Conservation (phyloP, 2,888 invertebrate genomes). For the Eristalis arbustorum region DNA sequence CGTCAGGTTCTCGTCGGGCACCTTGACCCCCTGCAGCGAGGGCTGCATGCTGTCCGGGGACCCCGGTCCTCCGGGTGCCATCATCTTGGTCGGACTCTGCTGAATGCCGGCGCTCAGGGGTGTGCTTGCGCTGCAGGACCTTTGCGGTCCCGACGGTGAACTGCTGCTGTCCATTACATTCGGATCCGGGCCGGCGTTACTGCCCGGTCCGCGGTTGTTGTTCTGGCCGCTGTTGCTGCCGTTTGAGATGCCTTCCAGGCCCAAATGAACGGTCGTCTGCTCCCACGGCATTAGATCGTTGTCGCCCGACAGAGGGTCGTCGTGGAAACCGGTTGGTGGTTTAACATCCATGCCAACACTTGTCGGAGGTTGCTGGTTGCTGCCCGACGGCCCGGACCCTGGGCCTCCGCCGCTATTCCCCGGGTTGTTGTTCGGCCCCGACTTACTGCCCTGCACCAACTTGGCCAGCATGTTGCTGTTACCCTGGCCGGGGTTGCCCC, state of each 20-base stretch:
- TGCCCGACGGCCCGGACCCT: slow-evolving; percentile 80
- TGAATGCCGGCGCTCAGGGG: slow-evolving; percentile 49
- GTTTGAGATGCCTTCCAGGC: slow-evolving; percentile 72
- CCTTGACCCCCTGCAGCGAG: slow-evolving; percentile 89
- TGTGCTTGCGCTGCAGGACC: slow-evolving; percentile 50
- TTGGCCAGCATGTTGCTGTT: slow-evolving; percentile 67
- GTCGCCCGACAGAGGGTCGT: slow-evolving; percentile 75
- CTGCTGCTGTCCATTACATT: slow-evolving; percentile 66
- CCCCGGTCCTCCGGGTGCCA: slow-evolving; percentile 61
- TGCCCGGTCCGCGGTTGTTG: slow-evolving; percentile 30
- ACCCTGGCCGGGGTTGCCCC: slow-evolving; percentile 60
- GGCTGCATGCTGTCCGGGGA: slow-evolving; percentile 81
- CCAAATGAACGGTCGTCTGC: slow-evolving; percentile 76
- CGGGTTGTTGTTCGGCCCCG: slow-evolving; percentile 49
- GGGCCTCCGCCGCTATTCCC: slow-evolving; percentile 82
- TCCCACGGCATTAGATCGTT: slow-evolving; percentile 82
- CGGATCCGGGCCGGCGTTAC: slow-evolving; percentile 43
- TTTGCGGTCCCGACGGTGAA: slow-evolving; percentile 43
- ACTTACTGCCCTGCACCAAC: slow-evolving; percentile 59
- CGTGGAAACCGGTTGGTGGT: slow-evolving; percentile 67
- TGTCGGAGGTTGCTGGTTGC: slow-evolving; percentile 81
- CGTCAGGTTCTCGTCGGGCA: slow-evolving; percentile 97
- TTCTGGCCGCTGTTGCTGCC: slow-evolving; percentile 46
- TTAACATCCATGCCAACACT: slow-evolving; percentile 74
- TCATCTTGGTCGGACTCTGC: slow-evolving; percentile 60